These are phyloP conservation scores for Petrolisthes cinctipes DNA, from an alignment of 2,888 invertebrate genomes.

Conservation along the genomic window DNA sequence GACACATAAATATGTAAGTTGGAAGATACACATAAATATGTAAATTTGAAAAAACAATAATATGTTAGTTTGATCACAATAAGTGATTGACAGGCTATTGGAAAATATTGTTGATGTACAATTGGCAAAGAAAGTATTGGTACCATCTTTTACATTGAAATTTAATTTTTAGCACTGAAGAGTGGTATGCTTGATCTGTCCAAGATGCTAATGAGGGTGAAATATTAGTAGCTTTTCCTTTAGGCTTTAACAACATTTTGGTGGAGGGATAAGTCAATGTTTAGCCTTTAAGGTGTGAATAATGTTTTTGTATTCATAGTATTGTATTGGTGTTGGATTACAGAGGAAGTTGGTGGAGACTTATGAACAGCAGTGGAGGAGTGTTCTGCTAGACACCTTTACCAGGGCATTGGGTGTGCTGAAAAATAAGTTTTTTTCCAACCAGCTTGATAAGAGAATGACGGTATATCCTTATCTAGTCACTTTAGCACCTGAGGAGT, in stretches of 20 bases:
- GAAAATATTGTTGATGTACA: background rate
- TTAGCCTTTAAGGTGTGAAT: background rate
- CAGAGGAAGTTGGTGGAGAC: constrained; percentile 46
- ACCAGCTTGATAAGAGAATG: constrained; percentile 44
- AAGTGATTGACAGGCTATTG: too few species aligned
- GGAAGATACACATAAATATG: background rate
- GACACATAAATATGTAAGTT: constrained; percentile 37
- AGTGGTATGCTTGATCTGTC: too few species aligned
- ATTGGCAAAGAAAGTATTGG: too few species aligned
- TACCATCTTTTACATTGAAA: background rate
- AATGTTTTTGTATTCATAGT: too few species aligned
- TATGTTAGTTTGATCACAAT: too few species aligned
- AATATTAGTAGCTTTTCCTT: too few species aligned
- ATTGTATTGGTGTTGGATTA: background rate
- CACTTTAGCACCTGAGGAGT: constrained; percentile 45
- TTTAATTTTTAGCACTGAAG: background rate
- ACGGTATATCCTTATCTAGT: constrained; percentile 51
- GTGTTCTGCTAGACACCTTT: constrained; percentile 40
- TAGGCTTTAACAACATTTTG: too few species aligned
- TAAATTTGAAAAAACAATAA: too few species aligned
- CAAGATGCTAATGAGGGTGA: too few species aligned
- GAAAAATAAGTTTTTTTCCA: constrained; percentile 44
- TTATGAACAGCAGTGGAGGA: constrained; percentile 50
- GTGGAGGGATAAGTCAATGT: background rate
- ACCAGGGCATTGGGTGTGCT: constrained; percentile 29